Evolutionary conservation across 1,140 invertebrate genomes (phyloP).

Genomic region (Lasioglossum albipes): DNA sequence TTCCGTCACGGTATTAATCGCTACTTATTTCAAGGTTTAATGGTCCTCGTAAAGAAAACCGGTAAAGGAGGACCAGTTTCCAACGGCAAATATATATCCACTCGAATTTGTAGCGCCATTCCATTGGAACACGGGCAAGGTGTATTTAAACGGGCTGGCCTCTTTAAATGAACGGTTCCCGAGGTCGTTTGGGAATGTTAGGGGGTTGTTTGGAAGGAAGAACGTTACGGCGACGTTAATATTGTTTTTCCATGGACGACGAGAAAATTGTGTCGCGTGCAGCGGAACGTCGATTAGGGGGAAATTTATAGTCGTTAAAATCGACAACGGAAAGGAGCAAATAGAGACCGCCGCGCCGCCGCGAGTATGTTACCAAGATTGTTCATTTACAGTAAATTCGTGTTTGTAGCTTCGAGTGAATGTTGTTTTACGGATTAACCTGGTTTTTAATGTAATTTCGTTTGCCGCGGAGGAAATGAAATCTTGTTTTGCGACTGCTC

Average conservation of each 20-base stretch:
- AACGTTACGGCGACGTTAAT: background rate
- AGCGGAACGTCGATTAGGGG: background rate
- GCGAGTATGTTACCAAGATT: no score
- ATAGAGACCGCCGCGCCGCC: no score
- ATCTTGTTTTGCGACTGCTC: no score
- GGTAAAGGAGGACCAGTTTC: background rate
- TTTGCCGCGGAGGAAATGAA: no score
- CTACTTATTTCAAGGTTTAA: slow-evolving; percentile 39
- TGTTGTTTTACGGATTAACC: no score
- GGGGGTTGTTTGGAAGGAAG: background rate
- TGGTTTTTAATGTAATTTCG: no score
- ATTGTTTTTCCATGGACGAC: background rate
- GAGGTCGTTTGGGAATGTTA: background rate
- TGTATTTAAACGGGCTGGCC: background rate
- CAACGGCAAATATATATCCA: background rate
- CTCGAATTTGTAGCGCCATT: slow-evolving; percentile 1
- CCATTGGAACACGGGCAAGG: background rate
- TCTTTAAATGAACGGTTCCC: slow-evolving; percentile 1
- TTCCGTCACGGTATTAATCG: slow-evolving; percentile 36
- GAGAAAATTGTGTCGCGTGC: background rate
- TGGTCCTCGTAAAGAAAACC: slow-evolving; percentile 32
- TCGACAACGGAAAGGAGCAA: background rate
- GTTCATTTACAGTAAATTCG: no score
- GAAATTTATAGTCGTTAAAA: background rate
- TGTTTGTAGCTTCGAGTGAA: no score